Conservation (phyloP, 2,888 invertebrate genomes). For the Lingula anatina region DNA sequence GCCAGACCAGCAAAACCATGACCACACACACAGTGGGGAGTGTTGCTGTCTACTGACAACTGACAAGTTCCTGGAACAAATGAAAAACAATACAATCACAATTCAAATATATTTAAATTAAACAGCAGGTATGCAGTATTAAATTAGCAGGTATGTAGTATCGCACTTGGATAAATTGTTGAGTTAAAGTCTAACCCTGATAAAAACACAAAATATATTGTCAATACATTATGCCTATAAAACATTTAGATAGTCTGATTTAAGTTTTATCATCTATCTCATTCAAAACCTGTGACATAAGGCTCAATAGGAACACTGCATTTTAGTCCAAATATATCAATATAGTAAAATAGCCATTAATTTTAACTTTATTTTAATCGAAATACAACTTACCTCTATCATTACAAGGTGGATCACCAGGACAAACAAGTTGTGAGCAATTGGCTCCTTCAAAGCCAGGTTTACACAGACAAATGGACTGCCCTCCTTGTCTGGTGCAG, state of each 20-base stretch:
- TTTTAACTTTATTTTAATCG: no score
- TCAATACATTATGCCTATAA: not conserved
- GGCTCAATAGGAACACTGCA: no score
- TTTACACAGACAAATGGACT: slow-evolving; percentile 20
- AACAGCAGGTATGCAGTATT: no score
- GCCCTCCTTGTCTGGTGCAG: slow-evolving; percentile 13
- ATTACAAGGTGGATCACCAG: slow-evolving; percentile 19
- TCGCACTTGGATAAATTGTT: not conserved
- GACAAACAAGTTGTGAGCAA: slow-evolving; percentile 23
- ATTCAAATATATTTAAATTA: no score
- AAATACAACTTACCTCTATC: slow-evolving; percentile 17
- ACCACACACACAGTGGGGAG: slow-evolving; percentile 26
- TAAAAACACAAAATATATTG: not conserved
- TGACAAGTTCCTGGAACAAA: slow-evolving; percentile 26
- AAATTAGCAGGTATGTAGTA: not conserved
- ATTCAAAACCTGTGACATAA: no score
- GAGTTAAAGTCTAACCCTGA: not conserved
- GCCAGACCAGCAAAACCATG: slow-evolving; percentile 26
- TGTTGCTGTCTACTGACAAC: slow-evolving; percentile 12
- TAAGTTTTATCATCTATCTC: no score
- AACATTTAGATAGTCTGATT: no score
- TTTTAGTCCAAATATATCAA: no score
- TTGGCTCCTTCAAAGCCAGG: slow-evolving; percentile 22
- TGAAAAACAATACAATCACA: no score
- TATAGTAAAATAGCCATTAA: no score